Evolutionary conservation across 2,888 invertebrate genomes (phyloP), one percentile per base, ranked within the genome.

Genomic region (Bugulina stolonifera): DNA sequence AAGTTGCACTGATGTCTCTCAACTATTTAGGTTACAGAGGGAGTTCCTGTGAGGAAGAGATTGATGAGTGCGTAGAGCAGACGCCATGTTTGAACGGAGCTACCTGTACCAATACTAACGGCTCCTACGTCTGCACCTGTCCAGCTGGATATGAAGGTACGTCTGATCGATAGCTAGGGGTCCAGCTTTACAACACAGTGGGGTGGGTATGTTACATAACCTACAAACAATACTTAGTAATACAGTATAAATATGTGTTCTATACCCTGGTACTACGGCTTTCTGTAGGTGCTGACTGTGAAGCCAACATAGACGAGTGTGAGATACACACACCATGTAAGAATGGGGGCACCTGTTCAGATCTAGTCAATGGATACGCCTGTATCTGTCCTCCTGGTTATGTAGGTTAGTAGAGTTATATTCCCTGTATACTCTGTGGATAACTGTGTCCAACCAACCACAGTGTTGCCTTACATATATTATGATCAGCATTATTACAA

Each of bases 11-110:
- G n/a, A n/a, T n/a, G n/a, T n/a, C n/a, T n/a, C n/a, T n/a, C n/a
- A n/a, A n/a, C n/a, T n/a, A n/a, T 64, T 64, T 72, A 72, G 10
- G 64, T 18, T 58, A 71, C 77, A 32, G 73, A 80, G 84, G 95
- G 0, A 29, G 92, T 34, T 88, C 92, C 29, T 96, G 96, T 83
- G 92, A 93, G 79, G 89, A 92, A 76, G 95, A 96, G 81, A 93
- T 95, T 5, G 91, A 96, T 83, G 95, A 96, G 81, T 96, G 95
- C 80, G 87, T 88, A 0, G 88, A 73, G 27, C 64, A 35, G 14
- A 76, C 93, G 25, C 78, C 77, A 0, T 81, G 81, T 74, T 73
- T 75, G 27, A 77, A 80, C 71, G 79, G 79, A 0, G 81, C 78
- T 3, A 74, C 73, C 0, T 81, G 81, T 72, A 71, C 76, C 71